These are phyloP conservation scores for Ochropleura leucogaster DNA, from an alignment of 2,888 invertebrate species.

Conservation along the genomic window DNA sequence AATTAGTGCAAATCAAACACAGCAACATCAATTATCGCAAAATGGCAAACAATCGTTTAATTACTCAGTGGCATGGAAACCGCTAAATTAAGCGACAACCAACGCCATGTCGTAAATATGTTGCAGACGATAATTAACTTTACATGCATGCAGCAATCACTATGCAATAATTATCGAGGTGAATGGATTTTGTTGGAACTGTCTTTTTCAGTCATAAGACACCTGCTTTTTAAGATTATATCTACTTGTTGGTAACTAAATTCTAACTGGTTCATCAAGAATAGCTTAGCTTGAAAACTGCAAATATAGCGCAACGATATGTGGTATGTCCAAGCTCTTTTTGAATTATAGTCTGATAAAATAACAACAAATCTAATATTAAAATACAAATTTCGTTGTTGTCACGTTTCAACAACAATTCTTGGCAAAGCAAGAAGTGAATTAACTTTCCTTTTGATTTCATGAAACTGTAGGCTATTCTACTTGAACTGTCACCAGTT, in stretches of 20 bases:
- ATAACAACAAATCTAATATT: neutral
- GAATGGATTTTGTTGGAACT: constrained; percentile 16
- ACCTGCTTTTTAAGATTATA: neutral
- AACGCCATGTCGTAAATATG: constrained; percentile 79
- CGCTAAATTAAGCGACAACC: constrained; percentile 84
- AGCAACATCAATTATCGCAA: constrained; percentile 87
- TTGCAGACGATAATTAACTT: constrained; percentile 78
- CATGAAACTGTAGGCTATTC: neutral
- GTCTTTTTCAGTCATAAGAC: neutral
- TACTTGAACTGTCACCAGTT: constrained; percentile 5
- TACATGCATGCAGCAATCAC: constrained; percentile 64
- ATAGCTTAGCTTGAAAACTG: neutral
- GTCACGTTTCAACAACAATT: neutral
- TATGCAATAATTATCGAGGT: constrained; percentile 51
- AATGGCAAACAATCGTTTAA: constrained; percentile 89
- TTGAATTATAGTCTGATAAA: neutral
- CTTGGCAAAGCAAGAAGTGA: neutral
- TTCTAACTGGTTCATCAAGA: neutral
- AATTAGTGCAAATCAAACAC: constrained; percentile 89
- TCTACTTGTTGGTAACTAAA: neutral
- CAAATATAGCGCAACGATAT: neutral
- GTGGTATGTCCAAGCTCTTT: neutral
- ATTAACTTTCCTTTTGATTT: neutral
- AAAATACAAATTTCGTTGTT: neutral
- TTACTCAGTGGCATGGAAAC: constrained; percentile 86